Evolutionary conservation across 1,140 invertebrate species (phyloP), one percentile per base, ranked within the genome.

Genomic region (Heterodera carotae): DNA sequence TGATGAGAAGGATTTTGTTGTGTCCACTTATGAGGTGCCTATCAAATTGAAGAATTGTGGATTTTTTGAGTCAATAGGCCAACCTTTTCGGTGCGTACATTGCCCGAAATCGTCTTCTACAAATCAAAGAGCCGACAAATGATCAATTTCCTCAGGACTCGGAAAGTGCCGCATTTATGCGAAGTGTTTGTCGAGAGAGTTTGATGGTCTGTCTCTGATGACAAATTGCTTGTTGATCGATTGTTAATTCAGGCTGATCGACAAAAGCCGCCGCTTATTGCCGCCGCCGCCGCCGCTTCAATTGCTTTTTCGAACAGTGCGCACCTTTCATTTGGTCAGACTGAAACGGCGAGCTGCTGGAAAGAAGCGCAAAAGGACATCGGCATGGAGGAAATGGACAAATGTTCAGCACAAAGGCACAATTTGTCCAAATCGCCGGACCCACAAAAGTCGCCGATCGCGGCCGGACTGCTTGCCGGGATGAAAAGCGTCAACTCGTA

Each of bases 391-490:
- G 27, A 56, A 31, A 7, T 59, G 43, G n/a, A 22, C 25, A 48
- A 59, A 73, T 74, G 33, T 56, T n/a, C 18, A 43, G 53, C 29
- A 73, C 3, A n/a, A 25, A 34, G 72, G 53, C 66, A 66, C 27
- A 33, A n/a, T n/a, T n/a, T n/a, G 71, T 76, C 81, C 8, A 72
- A 77, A n/a, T 82, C 81, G 18, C 80, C 80, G 8, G 86, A 86
- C 79, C 85, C 85, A 2, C 34, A 74, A 6, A 82, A 87, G 33
- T 86, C 85, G 33, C 84, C 85, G 18, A 84, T 86, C 18, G 85
- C 85, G 18, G 76, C 85, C 67, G 85, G 84, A 25, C 70, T 87
- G 43, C 64, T 87, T 12, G 82, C 82, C 15, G 80, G 83, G 64
- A 84, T 72, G 6, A 86, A 86, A 67, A 84, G 80, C 69, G 69